Percentiles rank a stretch among this genome's conserved stretches.
phyloP scores from a whole-genome alignment of 64 coral and sea anemone genomes.

The Orbicella faveolata region DNA sequence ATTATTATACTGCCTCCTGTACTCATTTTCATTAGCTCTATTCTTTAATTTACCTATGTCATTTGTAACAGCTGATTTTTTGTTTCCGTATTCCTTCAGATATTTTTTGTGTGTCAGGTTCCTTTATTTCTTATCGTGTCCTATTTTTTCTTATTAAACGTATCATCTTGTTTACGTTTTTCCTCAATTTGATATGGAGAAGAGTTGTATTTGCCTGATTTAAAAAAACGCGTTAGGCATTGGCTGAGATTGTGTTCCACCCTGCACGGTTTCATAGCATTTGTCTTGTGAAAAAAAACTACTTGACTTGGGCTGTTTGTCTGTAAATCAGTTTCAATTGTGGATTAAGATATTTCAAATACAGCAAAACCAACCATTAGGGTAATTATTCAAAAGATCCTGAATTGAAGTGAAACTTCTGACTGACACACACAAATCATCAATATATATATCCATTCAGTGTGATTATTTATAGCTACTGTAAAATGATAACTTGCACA shows the following conservation, averaged over 20 bases:
- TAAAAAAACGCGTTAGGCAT: neutral
- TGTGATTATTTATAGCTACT: conserved; percentile 3
- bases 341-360: conserved; percentile 7
- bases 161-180: no score
- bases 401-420: neutral
- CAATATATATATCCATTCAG: conserved; percentile 19
- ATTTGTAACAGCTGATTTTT: conserved; percentile 4
- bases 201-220: no score
- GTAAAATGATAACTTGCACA: conserved; percentile 44
- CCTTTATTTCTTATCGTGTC: neutral
- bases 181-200: no score
- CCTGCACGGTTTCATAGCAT: conserved; percentile 7
- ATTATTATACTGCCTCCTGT: neutral
- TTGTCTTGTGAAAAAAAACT: conserved; percentile 3
- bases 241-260: neutral
- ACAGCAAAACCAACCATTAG: conserved; percentile 51
- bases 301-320: neutral
- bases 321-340: conserved; percentile 13
- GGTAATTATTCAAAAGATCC: conserved; percentile 26
- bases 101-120: neutral
- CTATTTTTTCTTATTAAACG: neutral
- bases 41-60: conserved; percentile 6
- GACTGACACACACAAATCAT: conserved; percentile 39
- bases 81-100: conserved; percentile 44
- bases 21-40: neutral